Percentiles rank a stretch among this genome's conserved stretches.
Evolutionary conservation across 2,888 invertebrate genomes (phyloP).

Genomic region (Melinaea marsaeus): DNA sequence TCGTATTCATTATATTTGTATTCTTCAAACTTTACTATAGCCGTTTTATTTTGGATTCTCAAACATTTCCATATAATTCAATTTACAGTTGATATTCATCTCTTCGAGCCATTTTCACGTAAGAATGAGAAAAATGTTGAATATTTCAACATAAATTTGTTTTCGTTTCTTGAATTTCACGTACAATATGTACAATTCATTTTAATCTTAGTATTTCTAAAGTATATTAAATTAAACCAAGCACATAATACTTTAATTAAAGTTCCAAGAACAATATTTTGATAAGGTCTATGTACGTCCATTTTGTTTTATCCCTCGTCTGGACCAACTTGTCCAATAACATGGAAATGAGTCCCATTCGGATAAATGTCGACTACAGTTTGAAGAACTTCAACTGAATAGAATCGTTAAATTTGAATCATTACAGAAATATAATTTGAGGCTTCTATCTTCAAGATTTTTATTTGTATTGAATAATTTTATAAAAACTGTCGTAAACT

Average conservation of each 20-base stretch:
- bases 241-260: not conserved
- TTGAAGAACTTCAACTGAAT: not conserved
- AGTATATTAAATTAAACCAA: too few species aligned
- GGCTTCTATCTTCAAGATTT: not conserved
- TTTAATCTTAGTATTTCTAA: too few species aligned
- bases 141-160: too few species aligned
- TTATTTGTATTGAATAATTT: not conserved
- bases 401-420: not conserved
- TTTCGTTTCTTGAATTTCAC: too few species aligned
- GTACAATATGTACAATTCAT: too few species aligned
- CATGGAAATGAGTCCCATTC: conserved; percentile 1
- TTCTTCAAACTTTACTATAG: not conserved
- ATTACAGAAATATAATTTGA: not conserved
- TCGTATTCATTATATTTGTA: conserved; percentile 1
- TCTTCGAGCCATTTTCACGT: too few species aligned
- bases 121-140: too few species aligned
- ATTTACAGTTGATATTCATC: too few species aligned
- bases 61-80: not conserved
- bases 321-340: not conserved
- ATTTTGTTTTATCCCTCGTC: not conserved
- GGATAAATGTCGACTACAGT: not conserved
- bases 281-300: not conserved
- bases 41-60: not conserved
- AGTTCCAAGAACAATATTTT: not conserved
- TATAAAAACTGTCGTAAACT: too few species aligned